Conservation (phyloP, 2,888 invertebrate species). For the Xylophagus ater region DNA sequence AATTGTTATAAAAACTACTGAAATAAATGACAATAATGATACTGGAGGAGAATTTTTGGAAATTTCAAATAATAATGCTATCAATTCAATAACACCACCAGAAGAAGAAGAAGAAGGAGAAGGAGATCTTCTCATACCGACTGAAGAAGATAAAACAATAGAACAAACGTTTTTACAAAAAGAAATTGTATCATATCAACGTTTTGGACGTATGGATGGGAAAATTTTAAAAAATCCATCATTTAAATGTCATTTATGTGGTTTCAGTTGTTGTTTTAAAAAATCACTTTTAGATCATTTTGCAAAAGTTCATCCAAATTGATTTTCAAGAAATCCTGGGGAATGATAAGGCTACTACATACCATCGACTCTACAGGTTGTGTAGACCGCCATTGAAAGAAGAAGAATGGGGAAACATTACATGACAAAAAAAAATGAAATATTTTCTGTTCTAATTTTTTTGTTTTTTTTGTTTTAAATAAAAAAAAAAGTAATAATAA, state of each 20-base stretch:
- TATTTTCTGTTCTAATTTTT: slow-evolving; percentile 7
- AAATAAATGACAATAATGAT: slow-evolving; percentile 1
- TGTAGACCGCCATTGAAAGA: too few species aligned
- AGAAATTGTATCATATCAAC: slow-evolving; percentile 28
- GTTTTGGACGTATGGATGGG: slow-evolving; percentile 26
- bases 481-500: neutral
- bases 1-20: slow-evolving; percentile 9
- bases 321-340: slow-evolving; percentile 9
- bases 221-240: slow-evolving; percentile 21
- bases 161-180: slow-evolving; percentile 5
- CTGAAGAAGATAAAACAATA: slow-evolving; percentile 2
- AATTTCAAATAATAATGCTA: neutral
- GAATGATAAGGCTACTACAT: too few species aligned
- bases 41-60: slow-evolving; percentile 4
- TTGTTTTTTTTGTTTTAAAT: slow-evolving; percentile 8
- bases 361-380: too few species aligned
- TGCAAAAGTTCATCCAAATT: slow-evolving; percentile 25
- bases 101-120: neutral
- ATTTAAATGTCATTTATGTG: slow-evolving; percentile 30
- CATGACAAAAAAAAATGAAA: slow-evolving; percentile 2
- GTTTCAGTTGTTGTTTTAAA: slow-evolving; percentile 27
- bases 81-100: neutral
- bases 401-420: slow-evolving; percentile 1
- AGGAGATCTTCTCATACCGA: neutral
- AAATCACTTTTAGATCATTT: slow-evolving; percentile 27